Base-by-base conservation (phyloP, 2,797 vertebrate species). In the Leptatherina wallacei region DNA sequence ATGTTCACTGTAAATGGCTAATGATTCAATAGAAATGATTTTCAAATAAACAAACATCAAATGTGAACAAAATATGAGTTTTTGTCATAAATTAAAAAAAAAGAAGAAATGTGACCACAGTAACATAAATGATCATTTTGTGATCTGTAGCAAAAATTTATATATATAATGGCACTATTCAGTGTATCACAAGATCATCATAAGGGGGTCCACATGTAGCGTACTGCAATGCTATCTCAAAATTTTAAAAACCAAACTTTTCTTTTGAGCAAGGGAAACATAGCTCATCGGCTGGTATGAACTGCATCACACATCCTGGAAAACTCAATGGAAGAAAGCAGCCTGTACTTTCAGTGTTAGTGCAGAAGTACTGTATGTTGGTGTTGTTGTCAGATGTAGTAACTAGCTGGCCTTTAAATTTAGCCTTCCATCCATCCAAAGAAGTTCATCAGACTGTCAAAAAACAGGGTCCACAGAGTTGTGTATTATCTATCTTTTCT, bases 1-100 rank as follows among this genome's bases (percentile, higher is more conserved):
- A 81, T 76, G 77, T 69, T 82, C 55, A 56, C 38, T 49, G 38
- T 1, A 13, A 74, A 66, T 30, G 16, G 65, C 61, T 22, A 70
- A 58, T 27, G 1, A 63, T 38, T 64, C 0, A 32, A 38, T 2
- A 59, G 16, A 3, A n/a, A 3, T 11, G 10, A 24, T 69, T 65
- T 70, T 56, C 51, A 44, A 49, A 32, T 35, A 52, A 61, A 27
- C 11, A 61, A 55, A 54, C 8, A 49, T 49, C n/a, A 49, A 49
- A 49, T 49, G 47, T 10, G 47, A 22, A 22, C 47, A 49, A 22
- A 49, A 49, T 49, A 49, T 49, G 36, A 22, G 12, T 36, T 49
- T 3, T 58, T 49, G 32, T 58, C 20, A 30, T 57, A 4, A 9
- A 18, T 10, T 20, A 2, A 32, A 32, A 32, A 32, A 3, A 10